Conservation (phyloP, 1,140 invertebrate species). For the Drosophila gunungcola region DNA sequence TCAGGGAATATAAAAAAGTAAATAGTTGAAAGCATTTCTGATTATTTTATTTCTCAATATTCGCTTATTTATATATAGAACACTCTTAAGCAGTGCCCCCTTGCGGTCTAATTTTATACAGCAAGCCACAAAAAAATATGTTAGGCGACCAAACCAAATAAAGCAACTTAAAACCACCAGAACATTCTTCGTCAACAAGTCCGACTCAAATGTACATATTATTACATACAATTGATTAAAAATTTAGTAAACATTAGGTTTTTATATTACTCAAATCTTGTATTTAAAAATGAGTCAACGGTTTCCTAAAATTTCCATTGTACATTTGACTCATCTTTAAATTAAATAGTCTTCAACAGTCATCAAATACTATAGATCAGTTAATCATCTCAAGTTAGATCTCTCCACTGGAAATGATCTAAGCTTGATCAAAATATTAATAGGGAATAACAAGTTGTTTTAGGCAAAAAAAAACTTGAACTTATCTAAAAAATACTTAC, state of each 20-base stretch:
- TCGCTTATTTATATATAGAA: neutral
- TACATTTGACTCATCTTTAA: constrained; percentile 9
- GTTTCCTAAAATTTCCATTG: neutral
- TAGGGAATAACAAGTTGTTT: neutral
- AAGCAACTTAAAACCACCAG: constrained; percentile 7
- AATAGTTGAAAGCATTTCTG: constrained; percentile 15
- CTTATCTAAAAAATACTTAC: constrained; percentile 1
- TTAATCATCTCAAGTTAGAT: neutral
- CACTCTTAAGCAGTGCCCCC: constrained; percentile 9
- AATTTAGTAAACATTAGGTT: no score
- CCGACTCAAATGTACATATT: neutral
- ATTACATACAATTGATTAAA: no score
- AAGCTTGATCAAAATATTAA: constrained; percentile 20
- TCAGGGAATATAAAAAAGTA: constrained; percentile 5
- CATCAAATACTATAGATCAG: constrained; percentile 7
- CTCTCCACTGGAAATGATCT: constrained; percentile 15
- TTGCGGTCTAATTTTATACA: constrained; percentile 27
- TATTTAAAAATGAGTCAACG: neutral
- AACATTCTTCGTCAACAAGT: neutral
- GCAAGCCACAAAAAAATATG: constrained; percentile 2
- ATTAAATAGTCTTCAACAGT: neutral
- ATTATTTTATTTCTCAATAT: constrained; percentile 7
- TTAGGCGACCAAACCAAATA: neutral
- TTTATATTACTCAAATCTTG: neutral
- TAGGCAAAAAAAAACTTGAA: neutral